Percentiles rank a stretch among this genome's conserved stretches.
These are phyloP conservation scores for Tonatia bakeri DNA, from an alignment of 2,113 vertebrate genomes.

Conservation along the genomic window DNA sequence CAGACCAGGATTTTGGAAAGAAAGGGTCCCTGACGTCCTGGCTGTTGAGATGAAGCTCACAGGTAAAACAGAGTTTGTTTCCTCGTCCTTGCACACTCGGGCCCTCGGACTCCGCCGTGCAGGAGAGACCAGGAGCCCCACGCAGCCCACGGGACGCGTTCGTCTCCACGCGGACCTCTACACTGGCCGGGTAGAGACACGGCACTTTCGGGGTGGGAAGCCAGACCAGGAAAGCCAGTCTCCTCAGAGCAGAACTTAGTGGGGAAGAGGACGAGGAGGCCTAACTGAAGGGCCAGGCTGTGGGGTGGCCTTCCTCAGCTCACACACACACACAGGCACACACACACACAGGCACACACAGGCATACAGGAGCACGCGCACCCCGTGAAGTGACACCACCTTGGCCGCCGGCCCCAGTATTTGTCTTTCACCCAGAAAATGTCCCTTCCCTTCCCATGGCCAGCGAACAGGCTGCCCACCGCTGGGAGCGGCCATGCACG, in stretches of 20 bases:
- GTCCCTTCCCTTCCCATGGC: neutral
- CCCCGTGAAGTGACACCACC: neutral
- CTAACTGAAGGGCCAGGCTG: neutral
- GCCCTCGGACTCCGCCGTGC: neutral
- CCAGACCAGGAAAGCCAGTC: neutral
- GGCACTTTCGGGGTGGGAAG: neutral
- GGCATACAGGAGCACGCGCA: neutral
- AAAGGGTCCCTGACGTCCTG: slow-evolving; percentile 51
- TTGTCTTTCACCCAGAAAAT: neutral
- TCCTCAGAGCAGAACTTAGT: slow-evolving; percentile 21
- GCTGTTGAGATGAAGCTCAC: slow-evolving; percentile 5
- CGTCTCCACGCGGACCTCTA: neutral
- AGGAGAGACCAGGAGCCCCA: neutral
- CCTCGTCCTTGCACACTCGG: neutral
- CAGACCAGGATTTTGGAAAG: slow-evolving; percentile 27
- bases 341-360: neutral
- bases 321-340: neutral
- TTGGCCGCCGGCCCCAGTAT: neutral
- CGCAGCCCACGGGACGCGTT: neutral
- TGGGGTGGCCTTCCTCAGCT: neutral
- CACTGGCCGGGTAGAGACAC: neutral
- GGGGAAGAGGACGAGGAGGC: neutral
- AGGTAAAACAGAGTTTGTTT: slow-evolving; percentile 46
- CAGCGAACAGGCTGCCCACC: neutral
- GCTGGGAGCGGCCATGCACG: neutral